These are phyloP conservation scores for Eretmocerus hayati DNA, from an alignment of 2,888 invertebrate genomes.

Conservation along the genomic window DNA sequence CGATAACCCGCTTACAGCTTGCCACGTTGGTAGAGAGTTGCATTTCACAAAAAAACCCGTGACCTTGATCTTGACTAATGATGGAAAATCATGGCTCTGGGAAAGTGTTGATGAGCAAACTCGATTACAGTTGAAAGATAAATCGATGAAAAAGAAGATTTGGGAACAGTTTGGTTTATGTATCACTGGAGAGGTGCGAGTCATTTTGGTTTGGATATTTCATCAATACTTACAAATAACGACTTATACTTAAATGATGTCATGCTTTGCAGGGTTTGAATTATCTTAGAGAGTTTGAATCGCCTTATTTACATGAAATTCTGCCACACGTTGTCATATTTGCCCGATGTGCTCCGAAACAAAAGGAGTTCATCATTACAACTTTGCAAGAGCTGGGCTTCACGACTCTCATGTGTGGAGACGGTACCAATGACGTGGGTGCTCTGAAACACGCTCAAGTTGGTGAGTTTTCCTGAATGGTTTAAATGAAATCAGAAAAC, in stretches of 20 bases:
- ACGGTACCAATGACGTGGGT: constrained; percentile 99
- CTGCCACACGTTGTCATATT: constrained; percentile 86
- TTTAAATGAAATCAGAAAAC: constrained; percentile 1
- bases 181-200: constrained; percentile 77
- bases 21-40: constrained; percentile 93
- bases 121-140: constrained; percentile 50
- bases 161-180: constrained; percentile 80
- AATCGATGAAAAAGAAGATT: constrained; percentile 52
- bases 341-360: constrained; percentile 97
- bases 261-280: constrained; percentile 52
- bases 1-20: constrained; percentile 97
- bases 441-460: constrained; percentile 97
- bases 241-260: not conserved
- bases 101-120: constrained; percentile 64
- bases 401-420: constrained; percentile 96
- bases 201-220: not conserved
- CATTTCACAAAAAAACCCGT: constrained; percentile 73
- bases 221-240: not conserved
- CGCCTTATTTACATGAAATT: constrained; percentile 60
- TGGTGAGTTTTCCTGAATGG: constrained; percentile 47
- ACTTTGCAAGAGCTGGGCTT: constrained; percentile 81
- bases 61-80: constrained; percentile 58
- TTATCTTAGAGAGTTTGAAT: constrained; percentile 60
- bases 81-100: constrained; percentile 61
- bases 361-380: constrained; percentile 93